These are phyloP conservation scores for Callosobruchus maculatus DNA, from an alignment of 2,888 invertebrate genomes.

Conservation along the genomic window DNA sequence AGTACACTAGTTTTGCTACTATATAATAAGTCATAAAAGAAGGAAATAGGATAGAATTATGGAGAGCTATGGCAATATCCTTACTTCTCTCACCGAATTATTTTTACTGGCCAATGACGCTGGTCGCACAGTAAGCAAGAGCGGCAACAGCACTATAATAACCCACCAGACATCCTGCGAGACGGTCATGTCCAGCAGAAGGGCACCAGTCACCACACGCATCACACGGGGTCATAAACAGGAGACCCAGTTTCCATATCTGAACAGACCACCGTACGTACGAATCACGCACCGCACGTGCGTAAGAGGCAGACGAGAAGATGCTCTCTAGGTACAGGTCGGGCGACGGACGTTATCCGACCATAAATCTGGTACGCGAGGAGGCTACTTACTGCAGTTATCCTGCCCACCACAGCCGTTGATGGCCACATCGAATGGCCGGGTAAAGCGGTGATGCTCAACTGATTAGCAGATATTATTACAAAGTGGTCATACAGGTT, in stretches of 20 bases:
- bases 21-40: too few species aligned
- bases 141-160: too few species aligned
- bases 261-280: background rate
- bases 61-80: too few species aligned
- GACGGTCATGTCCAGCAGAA: background rate
- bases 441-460: background rate
- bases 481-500: background rate
- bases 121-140: too few species aligned
- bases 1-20: too few species aligned
- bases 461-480: background rate
- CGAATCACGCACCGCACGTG: background rate
- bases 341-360: background rate
- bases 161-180: background rate
- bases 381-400: background rate
- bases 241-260: background rate
- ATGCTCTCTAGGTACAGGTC: background rate
- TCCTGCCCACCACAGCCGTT: too few species aligned
- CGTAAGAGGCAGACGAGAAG: background rate
- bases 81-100: too few species aligned
- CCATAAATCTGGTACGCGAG: background rate
- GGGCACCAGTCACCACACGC: background rate
- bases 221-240: background rate
- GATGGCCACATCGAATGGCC: too few species aligned
- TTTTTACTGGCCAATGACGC: too few species aligned
- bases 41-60: too few species aligned